phyloP scores from a whole-genome alignment of 2,888 invertebrate genomes.

The Sipunculus nudus region DNA sequence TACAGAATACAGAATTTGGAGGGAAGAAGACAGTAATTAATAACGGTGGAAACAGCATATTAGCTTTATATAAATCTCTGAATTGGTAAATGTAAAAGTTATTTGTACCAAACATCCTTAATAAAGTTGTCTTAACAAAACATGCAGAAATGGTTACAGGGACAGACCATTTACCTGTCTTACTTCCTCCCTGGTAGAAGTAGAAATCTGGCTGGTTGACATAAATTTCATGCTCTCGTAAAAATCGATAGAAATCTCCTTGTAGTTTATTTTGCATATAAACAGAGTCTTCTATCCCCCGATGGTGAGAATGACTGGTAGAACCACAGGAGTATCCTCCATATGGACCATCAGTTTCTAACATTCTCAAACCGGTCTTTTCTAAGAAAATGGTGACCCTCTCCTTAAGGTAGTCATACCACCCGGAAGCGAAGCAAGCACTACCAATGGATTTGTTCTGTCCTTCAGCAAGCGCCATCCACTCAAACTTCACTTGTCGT shows the following conservation, averaged over 20 bases:
- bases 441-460: conserved; percentile 17
- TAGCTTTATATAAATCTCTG: too few species aligned
- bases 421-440: conserved; percentile 39
- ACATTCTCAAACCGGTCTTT: conserved; percentile 30
- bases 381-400: conserved; percentile 25
- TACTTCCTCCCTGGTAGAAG: conserved; percentile 41
- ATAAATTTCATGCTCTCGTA: conserved; percentile 26
- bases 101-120: too few species aligned
- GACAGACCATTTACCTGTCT: conserved; percentile 29
- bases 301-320: conserved; percentile 34
- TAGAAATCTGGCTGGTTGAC: conserved; percentile 43
- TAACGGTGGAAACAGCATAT: too few species aligned
- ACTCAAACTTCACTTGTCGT: conserved; percentile 13
- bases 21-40: too few species aligned
- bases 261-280: conserved; percentile 32
- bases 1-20: too few species aligned
- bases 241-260: conserved; percentile 19
- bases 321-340: conserved; percentile 34
- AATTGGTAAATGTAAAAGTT: too few species aligned
- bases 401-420: conserved; percentile 36
- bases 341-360: conserved; percentile 40
- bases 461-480: conserved; percentile 26
- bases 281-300: conserved; percentile 27
- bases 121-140: too few species aligned
- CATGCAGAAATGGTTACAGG: conserved; percentile 69